Percentiles rank a stretch among this genome's conserved stretches.
Conservation (phyloP, 2,888 invertebrate species). For the Leptura quadrifasciata region DNA sequence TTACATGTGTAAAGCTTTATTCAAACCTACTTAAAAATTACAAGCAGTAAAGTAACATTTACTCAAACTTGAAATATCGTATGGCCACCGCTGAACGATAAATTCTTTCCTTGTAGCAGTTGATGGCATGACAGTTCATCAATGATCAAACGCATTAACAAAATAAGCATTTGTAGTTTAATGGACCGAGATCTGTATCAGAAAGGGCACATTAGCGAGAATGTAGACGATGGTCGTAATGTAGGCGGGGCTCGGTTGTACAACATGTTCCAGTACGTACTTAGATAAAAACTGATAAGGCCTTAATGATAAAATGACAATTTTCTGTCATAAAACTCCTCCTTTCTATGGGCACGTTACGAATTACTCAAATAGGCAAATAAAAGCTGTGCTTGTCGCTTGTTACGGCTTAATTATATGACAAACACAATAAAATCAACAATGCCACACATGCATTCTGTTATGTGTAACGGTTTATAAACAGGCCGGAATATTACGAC, state of each 20-base stretch:
- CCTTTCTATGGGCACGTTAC: constrained; percentile 54
- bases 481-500: constrained; percentile 20
- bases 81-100: constrained; percentile 4
- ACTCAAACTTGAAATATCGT: constrained; percentile 9
- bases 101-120: constrained; percentile 22
- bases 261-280: constrained; percentile 56
- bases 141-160: constrained; percentile 58
- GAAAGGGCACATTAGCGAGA: constrained; percentile 62
- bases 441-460: constrained; percentile 33
- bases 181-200: constrained; percentile 63
- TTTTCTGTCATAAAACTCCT: constrained; percentile 68
- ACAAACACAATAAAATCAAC: constrained; percentile 39
- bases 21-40: too few species aligned
- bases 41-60: neutral
- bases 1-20: too few species aligned
- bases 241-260: constrained; percentile 53
- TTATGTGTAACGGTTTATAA: constrained; percentile 26
- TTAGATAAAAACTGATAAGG: constrained; percentile 64
- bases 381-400: constrained; percentile 54
- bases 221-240: constrained; percentile 58
- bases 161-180: constrained; percentile 62
- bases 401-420: constrained; percentile 48
- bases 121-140: constrained; percentile 50
- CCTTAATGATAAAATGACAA: constrained; percentile 68
- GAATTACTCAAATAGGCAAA: constrained; percentile 52